phyloP scores from a whole-genome alignment of 64 coral and sea anemone genomes.

The Pachyseris speciosa region DNA sequence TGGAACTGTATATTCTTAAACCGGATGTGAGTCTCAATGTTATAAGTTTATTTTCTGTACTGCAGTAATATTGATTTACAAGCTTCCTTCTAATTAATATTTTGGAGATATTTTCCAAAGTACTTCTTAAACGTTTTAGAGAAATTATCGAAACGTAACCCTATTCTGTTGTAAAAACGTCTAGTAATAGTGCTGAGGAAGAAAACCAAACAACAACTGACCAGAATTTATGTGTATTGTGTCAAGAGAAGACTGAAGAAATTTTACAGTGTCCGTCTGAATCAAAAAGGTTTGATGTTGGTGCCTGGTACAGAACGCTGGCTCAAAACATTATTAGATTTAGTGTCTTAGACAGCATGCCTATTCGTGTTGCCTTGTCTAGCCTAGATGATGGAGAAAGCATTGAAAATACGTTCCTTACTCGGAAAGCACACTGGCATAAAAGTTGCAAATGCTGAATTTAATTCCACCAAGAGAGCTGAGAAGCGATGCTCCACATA shows the following conservation, averaged over 20 bases:
- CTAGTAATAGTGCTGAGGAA: too few species aligned
- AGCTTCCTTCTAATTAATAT: too few species aligned
- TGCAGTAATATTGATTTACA: too few species aligned
- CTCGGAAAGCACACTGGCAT: conserved; percentile 47
- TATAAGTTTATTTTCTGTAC: too few species aligned
- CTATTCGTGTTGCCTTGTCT: neutral
- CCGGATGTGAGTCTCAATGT: too few species aligned
- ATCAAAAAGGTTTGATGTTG: conserved; percentile 35
- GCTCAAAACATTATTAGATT: conserved; percentile 57
- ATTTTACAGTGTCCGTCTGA: conserved; percentile 62
- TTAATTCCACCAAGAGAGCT: conserved; percentile 62
- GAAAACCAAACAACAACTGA: conserved; percentile 62
- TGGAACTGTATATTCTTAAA: too few species aligned
- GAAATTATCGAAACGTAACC: too few species aligned
- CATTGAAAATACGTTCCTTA: conserved; percentile 40
- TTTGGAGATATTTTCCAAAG: too few species aligned
- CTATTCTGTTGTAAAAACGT: too few species aligned
- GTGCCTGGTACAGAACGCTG: conserved; percentile 67
- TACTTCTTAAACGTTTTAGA: too few species aligned
- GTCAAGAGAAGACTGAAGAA: conserved; percentile 31
- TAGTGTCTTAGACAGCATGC: conserved; percentile 29
- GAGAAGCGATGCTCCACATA: conserved; percentile 36
- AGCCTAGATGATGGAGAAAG: conserved; percentile 76
- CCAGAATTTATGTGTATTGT: conserved; percentile 59
- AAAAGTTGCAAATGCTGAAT: conserved; percentile 53